Percentiles rank a stretch among this genome's conserved stretches.
These are phyloP conservation scores for Thyatira batis DNA, from an alignment of 2,888 invertebrate species.

Conservation along the genomic window DNA sequence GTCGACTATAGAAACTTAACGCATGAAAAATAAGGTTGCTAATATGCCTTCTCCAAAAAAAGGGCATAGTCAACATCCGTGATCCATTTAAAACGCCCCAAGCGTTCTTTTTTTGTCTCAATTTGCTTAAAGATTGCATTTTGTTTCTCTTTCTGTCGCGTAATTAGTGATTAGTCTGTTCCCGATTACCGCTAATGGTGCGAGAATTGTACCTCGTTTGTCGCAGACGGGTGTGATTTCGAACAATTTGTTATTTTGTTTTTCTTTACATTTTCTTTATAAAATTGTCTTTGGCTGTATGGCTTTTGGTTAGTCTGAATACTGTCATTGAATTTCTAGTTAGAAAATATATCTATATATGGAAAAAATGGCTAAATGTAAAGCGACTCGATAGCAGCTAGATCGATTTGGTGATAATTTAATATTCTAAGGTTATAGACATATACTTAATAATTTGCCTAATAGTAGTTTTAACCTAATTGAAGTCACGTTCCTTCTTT, in stretches of 20 bases:
- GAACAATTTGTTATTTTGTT: conserved; percentile 15
- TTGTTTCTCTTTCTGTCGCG: conserved; percentile 41
- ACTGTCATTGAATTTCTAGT: neutral
- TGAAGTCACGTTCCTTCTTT: no score
- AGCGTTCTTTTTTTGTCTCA: conserved; percentile 60
- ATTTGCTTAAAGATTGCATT: conserved; percentile 69
- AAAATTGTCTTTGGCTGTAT: neutral
- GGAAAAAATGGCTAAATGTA: no score
- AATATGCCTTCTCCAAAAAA: neutral
- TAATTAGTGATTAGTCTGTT: conserved; percentile 72
- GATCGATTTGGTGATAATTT: no score
- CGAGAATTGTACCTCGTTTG: conserved; percentile 41
- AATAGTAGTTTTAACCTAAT: no score
- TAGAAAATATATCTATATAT: no score
- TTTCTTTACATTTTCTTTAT: conserved; percentile 3
- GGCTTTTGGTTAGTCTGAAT: conserved; percentile 10
- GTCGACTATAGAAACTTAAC: no score
- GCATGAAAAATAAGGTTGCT: no score
- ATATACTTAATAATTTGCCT: no score
- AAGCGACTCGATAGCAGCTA: no score
- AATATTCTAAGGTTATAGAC: no score
- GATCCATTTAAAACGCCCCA: conserved; percentile 23
- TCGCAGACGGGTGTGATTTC: conserved; percentile 34
- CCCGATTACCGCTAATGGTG: conserved; percentile 64
- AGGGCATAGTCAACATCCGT: conserved; percentile 17